Conservation (phyloP, 30 jellyfish, hydroid and myxozoan species). For the Cassiopea xamachana region DNA sequence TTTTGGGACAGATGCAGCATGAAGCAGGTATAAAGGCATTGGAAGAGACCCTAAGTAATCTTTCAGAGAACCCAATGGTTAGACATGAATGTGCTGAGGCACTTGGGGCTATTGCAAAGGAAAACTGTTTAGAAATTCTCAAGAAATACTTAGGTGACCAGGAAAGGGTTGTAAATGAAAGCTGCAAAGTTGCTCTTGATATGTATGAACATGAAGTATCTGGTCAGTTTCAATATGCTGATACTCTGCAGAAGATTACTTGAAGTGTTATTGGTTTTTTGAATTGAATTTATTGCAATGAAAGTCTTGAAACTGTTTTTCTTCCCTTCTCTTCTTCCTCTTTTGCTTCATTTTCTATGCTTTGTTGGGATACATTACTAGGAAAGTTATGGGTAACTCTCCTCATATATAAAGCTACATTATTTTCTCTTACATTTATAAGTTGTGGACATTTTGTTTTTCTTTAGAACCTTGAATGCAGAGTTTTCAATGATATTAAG, state of each 20-base stretch:
- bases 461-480: no score
- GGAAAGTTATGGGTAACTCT: no score
- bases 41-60: constrained; percentile 43
- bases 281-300: not conserved
- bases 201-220: constrained; percentile 92
- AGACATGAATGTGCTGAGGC: constrained; percentile 99
- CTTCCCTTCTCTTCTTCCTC: not conserved
- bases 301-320: not conserved
- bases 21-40: constrained; percentile 79
- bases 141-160: constrained; percentile 50
- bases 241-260: constrained; percentile 45
- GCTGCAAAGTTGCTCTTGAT: constrained; percentile 96
- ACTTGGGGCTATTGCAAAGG: constrained; percentile 93
- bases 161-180: constrained; percentile 88
- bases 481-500: no score
- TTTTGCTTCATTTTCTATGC: not conserved
- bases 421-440: no score
- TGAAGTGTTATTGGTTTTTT: not conserved
- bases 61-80: constrained; percentile 90
- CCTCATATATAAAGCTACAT: no score
- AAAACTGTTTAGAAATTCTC: constrained; percentile 68
- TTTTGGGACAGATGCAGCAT: constrained; percentile 97
- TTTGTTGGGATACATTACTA: no score
- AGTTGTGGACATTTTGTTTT: no score
- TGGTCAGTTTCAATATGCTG: constrained; percentile 92